Conservation (phyloP, 2,797 vertebrate species). For the Microchirus variegatus region DNA sequence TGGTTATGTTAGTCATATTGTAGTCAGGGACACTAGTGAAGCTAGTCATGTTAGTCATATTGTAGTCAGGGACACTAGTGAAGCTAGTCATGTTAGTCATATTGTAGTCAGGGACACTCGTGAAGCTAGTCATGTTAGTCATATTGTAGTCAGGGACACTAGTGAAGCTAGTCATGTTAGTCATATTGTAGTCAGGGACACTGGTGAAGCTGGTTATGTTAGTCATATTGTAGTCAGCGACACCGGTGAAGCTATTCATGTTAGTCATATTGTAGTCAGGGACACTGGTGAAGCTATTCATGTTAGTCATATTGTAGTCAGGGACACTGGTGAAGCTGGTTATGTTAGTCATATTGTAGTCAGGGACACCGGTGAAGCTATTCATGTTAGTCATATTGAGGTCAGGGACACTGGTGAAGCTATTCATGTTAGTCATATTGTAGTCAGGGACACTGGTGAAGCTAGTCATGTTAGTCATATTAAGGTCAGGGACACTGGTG, state of each 20-base stretch:
- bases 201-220: background rate
- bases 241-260: background rate
- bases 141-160: background rate
- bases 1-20: background rate
- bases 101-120: background rate
- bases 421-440: too few relatives aligned
- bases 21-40: background rate
- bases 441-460: background rate
- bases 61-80: background rate
- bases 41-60: background rate
- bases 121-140: background rate
- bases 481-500: too few relatives aligned
- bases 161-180: background rate
- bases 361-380: background rate
- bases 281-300: background rate
- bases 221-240: background rate
- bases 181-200: background rate
- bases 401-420: background rate
- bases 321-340: too few relatives aligned
- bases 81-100: too few relatives aligned
- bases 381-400: background rate
- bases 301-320: too few relatives aligned
- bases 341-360: background rate
- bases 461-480: too few relatives aligned
- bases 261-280: too few relatives aligned